Evolutionary conservation across 2,797 vertebrate species (phyloP).

Genomic region (Cottoperca gobio): DNA sequence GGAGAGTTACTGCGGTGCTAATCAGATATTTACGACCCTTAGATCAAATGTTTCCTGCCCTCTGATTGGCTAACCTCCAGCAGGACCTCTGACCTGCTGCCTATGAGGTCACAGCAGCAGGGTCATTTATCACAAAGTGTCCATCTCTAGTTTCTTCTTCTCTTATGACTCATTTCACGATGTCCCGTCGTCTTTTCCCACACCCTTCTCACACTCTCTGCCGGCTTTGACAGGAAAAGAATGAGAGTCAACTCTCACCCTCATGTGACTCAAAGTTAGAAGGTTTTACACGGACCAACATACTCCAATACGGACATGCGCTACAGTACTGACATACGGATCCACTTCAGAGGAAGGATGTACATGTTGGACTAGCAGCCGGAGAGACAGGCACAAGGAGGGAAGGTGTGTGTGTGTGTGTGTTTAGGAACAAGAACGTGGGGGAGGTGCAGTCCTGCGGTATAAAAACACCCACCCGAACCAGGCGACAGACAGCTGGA

Average conservation of each 20-base stretch:
- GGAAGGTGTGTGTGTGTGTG: slow-evolving; percentile 19
- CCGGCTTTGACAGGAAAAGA: slow-evolving; percentile 17
- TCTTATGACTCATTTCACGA: slow-evolving; percentile 45
- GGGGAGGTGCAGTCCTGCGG: slow-evolving; percentile 35
- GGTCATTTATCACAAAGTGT: slow-evolving; percentile 59
- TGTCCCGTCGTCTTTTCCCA: slow-evolving; percentile 21
- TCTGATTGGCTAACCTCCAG: slow-evolving; percentile 66
- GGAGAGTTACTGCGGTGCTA: slow-evolving; percentile 22
- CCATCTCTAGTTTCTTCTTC: slow-evolving; percentile 50
- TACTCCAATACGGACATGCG: neutral
- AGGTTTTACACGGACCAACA: neutral
- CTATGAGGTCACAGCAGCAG: slow-evolving; percentile 65
- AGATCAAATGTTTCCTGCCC: slow-evolving; percentile 62
- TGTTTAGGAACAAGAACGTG: slow-evolving; percentile 22
- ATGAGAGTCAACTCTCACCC: neutral
- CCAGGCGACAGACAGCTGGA: slow-evolving; percentile 58
- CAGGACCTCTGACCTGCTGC: slow-evolving; percentile 62
- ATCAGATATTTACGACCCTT: slow-evolving; percentile 67
- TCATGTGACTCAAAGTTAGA: slow-evolving; percentile 18
- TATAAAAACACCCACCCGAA: slow-evolving; percentile 26
- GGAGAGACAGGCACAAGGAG: slow-evolving; percentile 8
- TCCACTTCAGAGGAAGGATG: slow-evolving; percentile 8
- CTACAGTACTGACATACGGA: neutral
- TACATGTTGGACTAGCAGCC: slow-evolving; percentile 8
- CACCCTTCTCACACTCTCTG: slow-evolving; percentile 4